phyloP scores from a whole-genome alignment of 2,797 vertebrate species.

The Rhinoraja longicauda region DNA sequence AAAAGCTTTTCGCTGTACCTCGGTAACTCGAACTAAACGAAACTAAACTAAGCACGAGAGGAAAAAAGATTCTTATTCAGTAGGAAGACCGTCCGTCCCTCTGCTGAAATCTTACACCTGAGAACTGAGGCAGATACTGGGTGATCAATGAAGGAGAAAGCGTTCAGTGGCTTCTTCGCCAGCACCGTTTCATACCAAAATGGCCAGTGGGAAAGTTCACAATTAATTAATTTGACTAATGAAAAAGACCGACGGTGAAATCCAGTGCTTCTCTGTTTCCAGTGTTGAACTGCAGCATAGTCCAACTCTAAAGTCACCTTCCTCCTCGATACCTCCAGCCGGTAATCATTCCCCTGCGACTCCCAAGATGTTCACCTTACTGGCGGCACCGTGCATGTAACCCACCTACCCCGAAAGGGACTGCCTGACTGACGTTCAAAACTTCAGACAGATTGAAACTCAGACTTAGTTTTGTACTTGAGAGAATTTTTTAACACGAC shows the following conservation, averaged over 20 bases:
- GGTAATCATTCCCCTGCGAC: background rate
- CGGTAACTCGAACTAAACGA: no score
- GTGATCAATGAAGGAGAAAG: background rate
- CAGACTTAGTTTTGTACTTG: constrained; percentile 21
- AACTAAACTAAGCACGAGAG: no score
- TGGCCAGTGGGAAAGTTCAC: background rate
- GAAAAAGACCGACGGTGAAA: background rate
- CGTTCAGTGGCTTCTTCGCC: background rate
- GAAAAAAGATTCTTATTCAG: background rate
- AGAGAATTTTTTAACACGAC: constrained; percentile 2
- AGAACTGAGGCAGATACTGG: background rate
- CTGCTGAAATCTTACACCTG: background rate
- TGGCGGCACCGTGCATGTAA: background rate
- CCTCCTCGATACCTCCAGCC: background rate
- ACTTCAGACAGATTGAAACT: background rate
- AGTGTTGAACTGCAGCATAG: background rate
- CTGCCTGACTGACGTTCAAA: background rate
- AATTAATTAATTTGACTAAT: background rate
- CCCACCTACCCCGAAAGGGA: background rate
- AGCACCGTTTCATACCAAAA: background rate
- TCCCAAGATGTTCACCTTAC: background rate
- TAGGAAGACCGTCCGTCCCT: background rate
- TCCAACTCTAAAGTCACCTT: background rate
- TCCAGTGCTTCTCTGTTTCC: background rate
- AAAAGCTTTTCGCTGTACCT: no score